Percentiles rank a stretch among this genome's conserved stretches.
phyloP scores from a whole-genome alignment of 2,797 vertebrate genomes.

The Trematomus bernacchii region DNA sequence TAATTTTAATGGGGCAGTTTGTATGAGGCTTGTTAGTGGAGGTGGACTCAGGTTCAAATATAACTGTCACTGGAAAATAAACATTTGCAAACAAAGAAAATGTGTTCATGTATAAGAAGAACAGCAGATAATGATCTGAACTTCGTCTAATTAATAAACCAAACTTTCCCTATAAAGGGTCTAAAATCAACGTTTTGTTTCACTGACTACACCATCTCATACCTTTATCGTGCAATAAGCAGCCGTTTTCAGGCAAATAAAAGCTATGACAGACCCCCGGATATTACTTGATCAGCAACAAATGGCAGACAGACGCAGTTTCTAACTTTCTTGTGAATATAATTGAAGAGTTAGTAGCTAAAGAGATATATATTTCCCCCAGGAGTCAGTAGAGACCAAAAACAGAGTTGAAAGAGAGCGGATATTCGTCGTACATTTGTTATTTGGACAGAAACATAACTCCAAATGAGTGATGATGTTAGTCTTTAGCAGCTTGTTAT shows the following conservation, averaged over 20 bases:
- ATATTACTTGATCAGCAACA: too few species aligned
- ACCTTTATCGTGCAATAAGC: too few species aligned
- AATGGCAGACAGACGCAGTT: too few species aligned
- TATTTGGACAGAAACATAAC: not conserved
- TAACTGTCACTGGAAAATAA: not conserved
- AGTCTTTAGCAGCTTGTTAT: not conserved
- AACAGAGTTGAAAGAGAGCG: not conserved
- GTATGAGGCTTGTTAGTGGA: constrained; percentile 2
- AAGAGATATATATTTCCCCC: too few species aligned
- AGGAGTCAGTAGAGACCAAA: too few species aligned
- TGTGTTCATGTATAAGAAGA: not conserved
- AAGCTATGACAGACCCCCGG: too few species aligned
- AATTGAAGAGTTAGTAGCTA: too few species aligned
- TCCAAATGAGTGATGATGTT: not conserved
- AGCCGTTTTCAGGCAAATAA: too few species aligned
- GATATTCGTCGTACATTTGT: not conserved
- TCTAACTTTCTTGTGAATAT: too few species aligned
- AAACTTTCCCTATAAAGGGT: not conserved
- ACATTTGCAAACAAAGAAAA: not conserved
- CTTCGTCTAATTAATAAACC: not conserved
- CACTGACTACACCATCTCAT: too few species aligned
- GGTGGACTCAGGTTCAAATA: not conserved
- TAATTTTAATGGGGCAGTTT: constrained; percentile 9
- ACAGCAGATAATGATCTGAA: not conserved
- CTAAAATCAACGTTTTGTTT: too few species aligned